Percentiles rank a stretch among this genome's conserved stretches.
phyloP scores from a whole-genome alignment of 2,113 vertebrate species.

The Anoplopoma fimbria region DNA sequence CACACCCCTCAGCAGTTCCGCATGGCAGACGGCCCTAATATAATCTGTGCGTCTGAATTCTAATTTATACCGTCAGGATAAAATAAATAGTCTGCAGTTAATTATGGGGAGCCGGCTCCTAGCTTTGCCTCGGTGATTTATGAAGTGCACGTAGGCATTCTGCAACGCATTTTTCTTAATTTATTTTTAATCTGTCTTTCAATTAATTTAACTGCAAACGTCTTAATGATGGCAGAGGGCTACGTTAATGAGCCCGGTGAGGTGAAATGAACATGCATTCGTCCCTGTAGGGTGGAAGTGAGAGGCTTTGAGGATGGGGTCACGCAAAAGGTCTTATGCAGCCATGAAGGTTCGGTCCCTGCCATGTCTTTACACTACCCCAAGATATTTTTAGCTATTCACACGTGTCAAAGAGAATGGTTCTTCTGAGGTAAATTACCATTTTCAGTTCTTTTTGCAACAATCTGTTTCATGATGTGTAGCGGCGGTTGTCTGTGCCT shows the following conservation, averaged over 20 bases:
- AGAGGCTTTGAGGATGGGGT: conserved; percentile 56
- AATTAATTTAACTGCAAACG: conserved; percentile 98
- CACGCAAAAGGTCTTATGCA: conserved; percentile 40
- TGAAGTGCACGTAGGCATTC: conserved; percentile 91
- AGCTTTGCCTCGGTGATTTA: conserved; percentile 96
- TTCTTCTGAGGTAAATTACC: not conserved
- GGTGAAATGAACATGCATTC: conserved; percentile 74
- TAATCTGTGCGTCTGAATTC: conserved; percentile 98
- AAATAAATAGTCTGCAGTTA: conserved; percentile 99
- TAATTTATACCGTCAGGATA: conserved; percentile 98
- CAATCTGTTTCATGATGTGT: conserved; percentile 33
- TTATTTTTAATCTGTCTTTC: conserved; percentile 99
- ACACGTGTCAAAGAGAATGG: not conserved
- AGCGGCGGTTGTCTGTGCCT: conserved; percentile 24
- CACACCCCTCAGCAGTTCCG: conserved; percentile 89
- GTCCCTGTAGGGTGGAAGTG: conserved; percentile 44
- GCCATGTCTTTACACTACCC: conserved; percentile 13
- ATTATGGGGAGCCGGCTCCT: conserved; percentile 92
- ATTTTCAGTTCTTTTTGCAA: conserved; percentile 31
- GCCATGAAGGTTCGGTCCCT: conserved; percentile 17
- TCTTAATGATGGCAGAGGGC: conserved; percentile 96
- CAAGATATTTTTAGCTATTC: conserved; percentile 1
- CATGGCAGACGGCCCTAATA: conserved; percentile 96
- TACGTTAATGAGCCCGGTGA: conserved; percentile 90
- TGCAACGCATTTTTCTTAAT: conserved; percentile 99